Evolutionary conservation across 2,113 vertebrate species (phyloP).

Genomic region (Pantherophis guttatus): DNA sequence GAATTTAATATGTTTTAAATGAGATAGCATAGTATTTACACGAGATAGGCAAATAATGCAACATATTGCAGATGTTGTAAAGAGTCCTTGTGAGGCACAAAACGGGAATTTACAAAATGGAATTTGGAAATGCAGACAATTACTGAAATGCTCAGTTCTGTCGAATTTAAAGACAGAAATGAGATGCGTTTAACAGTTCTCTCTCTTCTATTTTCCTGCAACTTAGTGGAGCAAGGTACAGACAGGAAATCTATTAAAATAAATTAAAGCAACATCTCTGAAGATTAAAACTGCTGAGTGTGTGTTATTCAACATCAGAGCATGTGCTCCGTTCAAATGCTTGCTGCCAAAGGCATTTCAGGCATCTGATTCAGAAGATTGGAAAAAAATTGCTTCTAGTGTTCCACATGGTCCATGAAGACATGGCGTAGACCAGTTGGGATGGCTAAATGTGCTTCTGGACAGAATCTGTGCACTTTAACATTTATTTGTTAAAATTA

Average conservation of each 20-base stretch:
- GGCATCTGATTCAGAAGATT: background rate
- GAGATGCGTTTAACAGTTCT: background rate
- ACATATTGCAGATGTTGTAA: background rate
- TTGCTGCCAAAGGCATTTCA: background rate
- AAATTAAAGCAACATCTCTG: background rate
- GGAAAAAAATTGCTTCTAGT: background rate
- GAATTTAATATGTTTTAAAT: background rate
- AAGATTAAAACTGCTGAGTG: background rate
- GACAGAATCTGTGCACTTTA: background rate
- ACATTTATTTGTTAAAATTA: no score
- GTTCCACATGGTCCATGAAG: background rate
- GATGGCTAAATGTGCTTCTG: background rate
- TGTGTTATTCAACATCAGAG: background rate
- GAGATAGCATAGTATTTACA: background rate
- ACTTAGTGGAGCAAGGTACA: background rate
- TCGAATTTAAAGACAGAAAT: background rate
- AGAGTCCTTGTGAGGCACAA: background rate
- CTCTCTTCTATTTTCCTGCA: background rate
- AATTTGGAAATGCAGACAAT: background rate
- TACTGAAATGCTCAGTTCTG: background rate
- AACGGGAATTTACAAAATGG: background rate
- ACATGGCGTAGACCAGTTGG: background rate
- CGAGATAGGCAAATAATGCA: background rate
- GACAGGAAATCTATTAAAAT: background rate
- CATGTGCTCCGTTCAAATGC: background rate